Percentiles rank a stretch among this genome's conserved stretches.
Evolutionary conservation across 2,888 invertebrate genomes (phyloP).

Genomic region (Lumbricus terrestris): DNA sequence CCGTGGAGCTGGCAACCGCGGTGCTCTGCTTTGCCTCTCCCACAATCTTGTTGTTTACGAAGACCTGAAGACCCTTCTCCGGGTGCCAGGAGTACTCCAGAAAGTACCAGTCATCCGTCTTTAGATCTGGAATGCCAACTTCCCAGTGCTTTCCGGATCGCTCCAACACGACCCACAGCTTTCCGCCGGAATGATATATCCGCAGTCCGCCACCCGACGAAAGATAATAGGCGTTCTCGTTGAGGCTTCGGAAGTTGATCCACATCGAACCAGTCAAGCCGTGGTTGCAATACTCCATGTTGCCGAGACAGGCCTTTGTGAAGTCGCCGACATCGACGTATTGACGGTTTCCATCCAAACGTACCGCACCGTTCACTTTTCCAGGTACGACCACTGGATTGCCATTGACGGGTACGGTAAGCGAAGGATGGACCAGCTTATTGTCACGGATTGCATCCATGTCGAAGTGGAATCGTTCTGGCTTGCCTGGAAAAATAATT

Average conservation of each 20-base stretch:
- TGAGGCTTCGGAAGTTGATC: slow-evolving; percentile 47
- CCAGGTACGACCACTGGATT: slow-evolving; percentile 45
- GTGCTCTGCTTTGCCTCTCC: slow-evolving; percentile 19
- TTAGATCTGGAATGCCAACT: slow-evolving; percentile 42
- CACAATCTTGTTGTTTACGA: slow-evolving; percentile 36
- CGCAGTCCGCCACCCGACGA: slow-evolving; percentile 36
- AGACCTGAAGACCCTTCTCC: slow-evolving; percentile 43
- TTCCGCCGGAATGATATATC: slow-evolving; percentile 47
- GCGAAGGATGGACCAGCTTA: slow-evolving; percentile 39
- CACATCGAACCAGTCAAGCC: slow-evolving; percentile 53
- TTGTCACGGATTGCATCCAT: slow-evolving; percentile 45
- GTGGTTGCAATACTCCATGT: slow-evolving; percentile 47
- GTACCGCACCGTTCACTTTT: slow-evolving; percentile 48
- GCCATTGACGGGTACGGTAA: slow-evolving; percentile 42
- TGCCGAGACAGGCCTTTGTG: slow-evolving; percentile 49
- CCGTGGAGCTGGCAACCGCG: background rate
- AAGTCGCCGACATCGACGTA: slow-evolving; percentile 51
- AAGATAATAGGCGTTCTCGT: slow-evolving; percentile 48
- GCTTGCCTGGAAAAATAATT: slow-evolving; percentile 41
- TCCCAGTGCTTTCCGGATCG: slow-evolving; percentile 42
- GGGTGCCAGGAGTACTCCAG: slow-evolving; percentile 54
- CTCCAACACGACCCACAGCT: slow-evolving; percentile 45
- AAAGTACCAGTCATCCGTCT: slow-evolving; percentile 48
- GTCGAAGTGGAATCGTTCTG: slow-evolving; percentile 42
- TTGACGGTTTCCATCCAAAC: slow-evolving; percentile 49